Evolutionary conservation across 2,888 invertebrate genomes (phyloP), one percentile per base, ranked within the genome.

Genomic region (Proisotoma minuta): DNA sequence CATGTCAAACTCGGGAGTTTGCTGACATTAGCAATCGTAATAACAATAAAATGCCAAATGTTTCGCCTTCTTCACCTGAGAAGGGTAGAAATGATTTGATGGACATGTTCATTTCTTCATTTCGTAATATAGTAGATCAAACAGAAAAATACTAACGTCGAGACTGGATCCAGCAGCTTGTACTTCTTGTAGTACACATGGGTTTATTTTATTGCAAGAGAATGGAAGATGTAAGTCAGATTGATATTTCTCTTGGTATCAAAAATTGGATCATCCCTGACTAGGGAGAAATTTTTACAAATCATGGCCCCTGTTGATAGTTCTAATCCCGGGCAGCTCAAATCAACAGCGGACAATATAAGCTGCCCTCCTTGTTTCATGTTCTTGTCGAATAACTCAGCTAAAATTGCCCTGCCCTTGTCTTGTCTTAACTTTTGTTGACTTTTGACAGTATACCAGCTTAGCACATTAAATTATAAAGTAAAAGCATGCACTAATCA

Each of bases 361-460:
- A 43, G n/a, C 5, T 28, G 26, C 51, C n/a, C n/a, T 12, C n/a
- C 18, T 52, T 22, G 24, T 56, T 56, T 26, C 56, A 56, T 56
- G 56, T 56, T 27, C 40, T n/a, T 43, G 56, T 43, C 43, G 56
- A 56, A 56, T 56, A 56, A 56, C 23, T 56, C 56, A 56, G 39
- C 18, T 23, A 3, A 4, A 56, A 27, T 26, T 43, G 56, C 56
- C 56, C 56, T 56, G 56, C 56, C 59, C 60, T 49, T 47, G 29
- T 34, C 34, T 47, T 60, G 53, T 57, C 51, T 1, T 28, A 22
- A 20, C 49, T 23, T 60, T 63, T 63, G 60, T 60, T 63, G 63
- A 60, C 63, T 63, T 63, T 60, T 43, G 43, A n/a, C 43, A 18
- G n/a, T n/a, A n/a, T n/a, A n/a, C n/a, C n/a, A n/a, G n/a, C n/a